These are phyloP conservation scores for Drosophila lacicola DNA, from an alignment of 2,888 invertebrate genomes.

Conservation along the genomic window DNA sequence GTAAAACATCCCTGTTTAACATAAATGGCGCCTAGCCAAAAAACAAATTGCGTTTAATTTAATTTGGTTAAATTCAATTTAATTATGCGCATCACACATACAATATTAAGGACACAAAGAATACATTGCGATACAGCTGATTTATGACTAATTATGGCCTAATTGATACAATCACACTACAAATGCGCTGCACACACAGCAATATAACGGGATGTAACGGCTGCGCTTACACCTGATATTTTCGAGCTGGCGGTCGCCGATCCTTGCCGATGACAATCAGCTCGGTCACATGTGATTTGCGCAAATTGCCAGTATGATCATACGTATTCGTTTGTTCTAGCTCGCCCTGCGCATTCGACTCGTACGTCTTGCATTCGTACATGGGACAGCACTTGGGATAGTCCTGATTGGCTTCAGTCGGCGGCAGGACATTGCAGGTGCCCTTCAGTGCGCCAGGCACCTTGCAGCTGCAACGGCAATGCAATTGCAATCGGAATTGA, in stretches of 20 bases:
- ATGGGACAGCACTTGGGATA: slow-evolving; percentile 83
- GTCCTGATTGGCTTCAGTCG: slow-evolving; percentile 68
- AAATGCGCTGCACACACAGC: slow-evolving; percentile 4
- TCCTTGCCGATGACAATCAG: slow-evolving; percentile 52
- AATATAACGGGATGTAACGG: slow-evolving; percentile 3
- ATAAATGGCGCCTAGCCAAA: slow-evolving; percentile 12
- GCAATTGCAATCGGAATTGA: not conserved
- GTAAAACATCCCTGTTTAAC: slow-evolving; percentile 11
- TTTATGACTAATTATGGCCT: slow-evolving; percentile 32
- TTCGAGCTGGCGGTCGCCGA: slow-evolving; percentile 41
- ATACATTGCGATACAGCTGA: slow-evolving; percentile 23
- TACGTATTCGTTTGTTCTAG: slow-evolving; percentile 76
- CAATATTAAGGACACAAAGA: slow-evolving; percentile 6
- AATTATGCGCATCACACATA: slow-evolving; percentile 7
- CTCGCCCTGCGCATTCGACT: slow-evolving; percentile 62
- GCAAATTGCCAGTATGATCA: slow-evolving; percentile 81
- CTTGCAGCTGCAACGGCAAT: slow-evolving; percentile 72
- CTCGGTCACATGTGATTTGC: slow-evolving; percentile 76
- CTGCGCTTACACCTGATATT: slow-evolving; percentile 45
- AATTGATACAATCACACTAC: slow-evolving; percentile 39
- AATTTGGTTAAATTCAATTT: slow-evolving; percentile 3
- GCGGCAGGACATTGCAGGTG: slow-evolving; percentile 68
- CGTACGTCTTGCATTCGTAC: slow-evolving; percentile 78
- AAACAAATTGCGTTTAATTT: not conserved
- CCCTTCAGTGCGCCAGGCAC: slow-evolving; percentile 71